Base-by-base conservation (phyloP, 2,113 vertebrate species). In the Channa maculata region DNA sequence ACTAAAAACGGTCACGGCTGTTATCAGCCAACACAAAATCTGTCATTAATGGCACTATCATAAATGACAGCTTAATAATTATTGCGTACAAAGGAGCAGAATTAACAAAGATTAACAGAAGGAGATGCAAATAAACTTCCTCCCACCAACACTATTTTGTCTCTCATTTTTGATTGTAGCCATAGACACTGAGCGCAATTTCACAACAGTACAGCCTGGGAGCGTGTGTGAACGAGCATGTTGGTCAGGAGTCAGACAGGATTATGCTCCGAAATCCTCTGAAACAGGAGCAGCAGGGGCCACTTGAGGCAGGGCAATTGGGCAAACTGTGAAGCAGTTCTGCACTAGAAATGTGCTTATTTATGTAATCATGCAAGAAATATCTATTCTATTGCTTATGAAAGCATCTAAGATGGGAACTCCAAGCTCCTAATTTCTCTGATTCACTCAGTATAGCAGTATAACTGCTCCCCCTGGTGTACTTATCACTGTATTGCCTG, bases 391-490 rank as follows among this genome's bases (percentile, higher is more conserved):
- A 60, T 70, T 84, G 77, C 80, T 86, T 66, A 77, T 86, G 82
- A 89, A 86, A 86, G 73, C 80, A 62, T 85, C 75, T 71, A 71
- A 86, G 70, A 86, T 79, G 83, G 72, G 79, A 88, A 88, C 86
- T 83, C 88, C 85, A 37, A 80, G 78, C 64, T 45, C 52, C 33
- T 61, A 60, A 64, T 71, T 53, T 59, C 76, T 67, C 44, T 33
- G 54, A 79, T 80, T 84, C 43, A 34, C 50, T 78, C 67, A 91
- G 79, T 94, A 91, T 85, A 90, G 79, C 91, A 94, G 94, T 93
- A 93, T 93, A 89, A 94, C 92, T 93, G 92, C 94, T 93, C 94
- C 94, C 94, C 94, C 94, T 94, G 93, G 91, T 94, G 94, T 93
- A 80, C 80, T 86, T 59, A 67, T 68, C 55, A 52, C 74, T 75